These are phyloP conservation scores for Neocrepidodera transversa DNA, from an alignment of 2,888 invertebrate species.

Conservation along the genomic window DNA sequence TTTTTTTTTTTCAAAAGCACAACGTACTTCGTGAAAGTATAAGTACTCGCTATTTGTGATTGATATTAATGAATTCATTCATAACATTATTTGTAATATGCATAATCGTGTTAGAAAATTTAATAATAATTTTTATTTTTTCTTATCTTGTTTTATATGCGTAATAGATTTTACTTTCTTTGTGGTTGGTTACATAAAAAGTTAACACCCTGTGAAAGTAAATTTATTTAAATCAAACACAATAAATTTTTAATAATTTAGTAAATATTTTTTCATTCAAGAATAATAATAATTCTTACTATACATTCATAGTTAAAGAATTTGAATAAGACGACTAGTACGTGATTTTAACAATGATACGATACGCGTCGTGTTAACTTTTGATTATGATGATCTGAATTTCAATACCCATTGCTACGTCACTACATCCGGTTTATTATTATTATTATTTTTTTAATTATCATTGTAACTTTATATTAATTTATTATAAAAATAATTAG, in stretches of 20 bases:
- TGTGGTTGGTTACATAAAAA: too few relatives aligned
- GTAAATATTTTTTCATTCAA: too few relatives aligned
- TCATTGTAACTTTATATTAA: too few relatives aligned
- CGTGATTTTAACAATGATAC: slow-evolving; percentile 16
- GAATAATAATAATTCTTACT: too few relatives aligned
- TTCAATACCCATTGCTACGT: background rate
- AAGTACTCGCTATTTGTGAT: slow-evolving; percentile 9
- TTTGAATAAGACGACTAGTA: background rate
- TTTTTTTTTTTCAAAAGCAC: background rate
- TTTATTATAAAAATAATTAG: too few relatives aligned
- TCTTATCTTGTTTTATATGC: too few relatives aligned
- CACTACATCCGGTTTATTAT: slow-evolving; percentile 11
- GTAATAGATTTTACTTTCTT: too few relatives aligned
- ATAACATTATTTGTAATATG: slow-evolving; percentile 12
- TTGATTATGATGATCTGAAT: slow-evolving; percentile 12
- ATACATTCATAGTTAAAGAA: too few relatives aligned
- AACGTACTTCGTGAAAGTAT: slow-evolving; percentile 12
- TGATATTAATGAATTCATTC: slow-evolving; percentile 20
- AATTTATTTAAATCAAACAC: too few relatives aligned
- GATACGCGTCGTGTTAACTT: background rate
- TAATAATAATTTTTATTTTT: background rate
- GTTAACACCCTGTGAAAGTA: too few relatives aligned
- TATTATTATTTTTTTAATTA: slow-evolving; percentile 3
- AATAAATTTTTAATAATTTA: too few relatives aligned
- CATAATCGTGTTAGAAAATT: slow-evolving; percentile 14